Conservation (phyloP, 2,888 invertebrate genomes). For the Nebria salina region DNA sequence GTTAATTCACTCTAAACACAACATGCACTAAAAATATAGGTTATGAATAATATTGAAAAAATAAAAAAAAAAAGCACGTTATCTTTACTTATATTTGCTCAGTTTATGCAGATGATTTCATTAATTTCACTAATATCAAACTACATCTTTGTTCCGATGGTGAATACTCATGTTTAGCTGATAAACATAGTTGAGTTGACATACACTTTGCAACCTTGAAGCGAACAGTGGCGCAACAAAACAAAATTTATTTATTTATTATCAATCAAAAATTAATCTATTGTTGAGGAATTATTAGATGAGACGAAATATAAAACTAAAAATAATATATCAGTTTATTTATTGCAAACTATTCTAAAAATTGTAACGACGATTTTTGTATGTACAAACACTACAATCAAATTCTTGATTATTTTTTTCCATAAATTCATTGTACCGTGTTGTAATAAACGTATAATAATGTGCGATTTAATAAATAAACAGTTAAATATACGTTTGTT, state of each 20-base stretch:
- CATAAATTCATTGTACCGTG: constrained; percentile 22
- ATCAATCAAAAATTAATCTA: neutral
- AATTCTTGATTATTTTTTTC: constrained; percentile 15
- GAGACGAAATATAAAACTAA: constrained; percentile 23
- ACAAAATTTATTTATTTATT: neutral
- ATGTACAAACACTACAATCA: constrained; percentile 31
- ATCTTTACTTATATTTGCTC: constrained; percentile 7
- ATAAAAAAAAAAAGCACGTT: constrained; percentile 21
- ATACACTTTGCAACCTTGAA: constrained; percentile 19
- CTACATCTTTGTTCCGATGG: constrained; percentile 12
- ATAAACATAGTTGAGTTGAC: constrained; percentile 30
- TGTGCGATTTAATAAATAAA: neutral
- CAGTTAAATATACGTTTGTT: neutral
- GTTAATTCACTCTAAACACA: constrained; percentile 8
- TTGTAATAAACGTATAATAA: constrained; percentile 39
- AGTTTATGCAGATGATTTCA: neutral
- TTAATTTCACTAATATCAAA: neutral
- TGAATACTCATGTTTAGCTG: constrained; percentile 7
- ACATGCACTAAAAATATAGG: constrained; percentile 6
- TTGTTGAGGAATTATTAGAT: neutral
- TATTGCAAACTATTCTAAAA: constrained; percentile 29
- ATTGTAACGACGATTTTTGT: constrained; percentile 33
- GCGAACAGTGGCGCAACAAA: constrained; percentile 23
- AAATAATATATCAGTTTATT: constrained; percentile 30
- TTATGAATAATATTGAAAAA: constrained; percentile 13